Evolutionary conservation across 1,140 invertebrate genomes (phyloP), one percentile per base, ranked within the genome.

Genomic region (Drosophila mojavensis): DNA sequence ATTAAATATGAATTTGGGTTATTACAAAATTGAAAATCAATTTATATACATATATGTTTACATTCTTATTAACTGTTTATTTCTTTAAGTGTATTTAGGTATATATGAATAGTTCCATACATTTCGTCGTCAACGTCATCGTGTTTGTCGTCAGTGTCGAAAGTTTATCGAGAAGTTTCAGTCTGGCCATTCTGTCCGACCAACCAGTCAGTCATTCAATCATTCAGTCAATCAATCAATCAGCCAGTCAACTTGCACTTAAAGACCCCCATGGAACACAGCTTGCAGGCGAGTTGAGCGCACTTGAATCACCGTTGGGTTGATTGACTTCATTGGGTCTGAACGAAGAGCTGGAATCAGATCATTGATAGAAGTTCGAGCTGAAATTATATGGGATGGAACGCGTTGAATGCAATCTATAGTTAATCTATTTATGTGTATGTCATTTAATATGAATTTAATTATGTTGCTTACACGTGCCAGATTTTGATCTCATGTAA

Each of bases 171-270:
- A 73, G 79, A 88, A 86, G 78, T 81, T 73, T 86, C 67, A 17
- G 67, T 80, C 65, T 73, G 64, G 75, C 53, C 59, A 79, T 86
- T 89, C 84, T 80, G 73, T 79, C 79, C 53, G 59, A 6, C 39
- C 39, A 58, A 28, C 43, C 59, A 59, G 26, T 13, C 54, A 43
- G 41, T 54, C 59, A 63, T 60, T 75, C 51, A 70, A 55, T 76
- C 20, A 51, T 28, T 13, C n/a, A 50, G 5, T 26, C 9, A 54
- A 47, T 63, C 55, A 55, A 53, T 53, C 68, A 48, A 43, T 58
- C 48, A 58, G 45, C n/a, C 59, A 7, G 43, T 55, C 63, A 54
- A 50, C 26, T 39, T 66, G 24, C 33, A 30, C 47, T 30, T 50
- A 17, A 45, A 69, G 50, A 62, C 66, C 66, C 59, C 66, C 48